Base-by-base conservation (phyloP, 2,888 invertebrate species). In the Pristionchus fissidentatus region DNA sequence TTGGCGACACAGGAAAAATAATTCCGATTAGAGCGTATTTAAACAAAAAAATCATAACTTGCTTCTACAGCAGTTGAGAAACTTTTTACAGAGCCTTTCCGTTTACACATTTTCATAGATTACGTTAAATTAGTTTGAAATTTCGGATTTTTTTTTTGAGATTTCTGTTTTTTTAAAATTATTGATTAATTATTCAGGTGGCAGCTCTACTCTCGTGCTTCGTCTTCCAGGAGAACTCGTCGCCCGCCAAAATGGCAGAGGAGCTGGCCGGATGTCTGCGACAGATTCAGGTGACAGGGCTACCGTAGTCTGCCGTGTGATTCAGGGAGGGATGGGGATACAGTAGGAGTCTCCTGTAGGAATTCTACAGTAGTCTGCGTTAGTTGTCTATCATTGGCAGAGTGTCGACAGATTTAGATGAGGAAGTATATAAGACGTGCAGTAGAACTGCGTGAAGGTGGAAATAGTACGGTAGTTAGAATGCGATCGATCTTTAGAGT, bases 221-320 rank as follows among this genome's bases (percentile, higher is more conserved):
- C 83, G 94, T 94, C 19, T 94, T 94, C 90, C 93, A 94, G 83
- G 86, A 86, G 52, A 97, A 97, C 93, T 95, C 95, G 46, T 96
- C 97, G 92, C 94, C 95, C 90, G 95, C 96, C 0, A 96, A 95
- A 92, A 94, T 95, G 62, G 95, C 95, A 0, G 96, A 97, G 85
- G 97, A 97, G 90, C 93, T 99, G 38, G 86, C 87, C 95, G 96
- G 96, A 0, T 97, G 97, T 15, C 94, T 98, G 32, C 94, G 97
- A 80, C 95, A 96, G 90, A 95, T 99, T 95, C 98, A 96, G 95
- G 95, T 95, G 90, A 88, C 84, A 43, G 22, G 10, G 1, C 10
- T 35, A 60, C 35, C 26, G 41, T 32, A 55, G 13, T 22, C 32
- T 8, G n/a, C n/a, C 10, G 13, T 49, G 19, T 19, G 13, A 19